Evolutionary conservation across 2,113 vertebrate genomes (phyloP), one percentile per base, ranked within the genome.

Genomic region (Brienomyrus brachyistius): DNA sequence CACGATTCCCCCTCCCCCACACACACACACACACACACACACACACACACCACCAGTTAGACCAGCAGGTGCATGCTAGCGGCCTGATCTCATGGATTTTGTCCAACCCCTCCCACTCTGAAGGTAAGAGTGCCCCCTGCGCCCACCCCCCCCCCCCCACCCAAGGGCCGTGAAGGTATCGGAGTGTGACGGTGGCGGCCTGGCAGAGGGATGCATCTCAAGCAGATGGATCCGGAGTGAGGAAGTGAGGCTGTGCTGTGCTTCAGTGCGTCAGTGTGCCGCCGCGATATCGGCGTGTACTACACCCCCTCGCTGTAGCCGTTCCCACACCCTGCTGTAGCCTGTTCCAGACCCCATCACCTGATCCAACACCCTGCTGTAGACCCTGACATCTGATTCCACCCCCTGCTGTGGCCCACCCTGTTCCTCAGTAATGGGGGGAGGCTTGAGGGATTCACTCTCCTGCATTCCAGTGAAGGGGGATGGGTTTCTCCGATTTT

Each of bases 401-500:
- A 31, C 31, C 31, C 31, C 31, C 31, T 31, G 31, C 31, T 31
- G 31, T 31, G 31, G 31, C 31, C 31, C 31, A 31, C 31, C 31
- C 8, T 47, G 43, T 10, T 43, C 45, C 17, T 43, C 7, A 23
- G 17, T 19, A 21, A 47, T 43, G 40, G 77, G 2, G 43, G 43
- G 52, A 6, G 17, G 19, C 3, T 51, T 87, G 4, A 50, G 85
- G 27, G 11, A 56, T 50, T 56, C 35, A 77, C 43, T 77, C 31
- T 31, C 45, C 47, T n/a, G 15, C 62, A 88, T 21, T 50, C 45
- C 59, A 48, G 35, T 10, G 23, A 19, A n/a, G 40, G 31, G 31
- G 31, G 31, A 31, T 31, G 31, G 31, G 31, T 31, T 31, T 31
- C 31, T 31, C 31, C 31, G 94, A 95, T 93, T 92, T 92, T 91